Evolutionary conservation across 2,888 invertebrate genomes (phyloP).

Genomic region (Tupiocoris notatus): DNA sequence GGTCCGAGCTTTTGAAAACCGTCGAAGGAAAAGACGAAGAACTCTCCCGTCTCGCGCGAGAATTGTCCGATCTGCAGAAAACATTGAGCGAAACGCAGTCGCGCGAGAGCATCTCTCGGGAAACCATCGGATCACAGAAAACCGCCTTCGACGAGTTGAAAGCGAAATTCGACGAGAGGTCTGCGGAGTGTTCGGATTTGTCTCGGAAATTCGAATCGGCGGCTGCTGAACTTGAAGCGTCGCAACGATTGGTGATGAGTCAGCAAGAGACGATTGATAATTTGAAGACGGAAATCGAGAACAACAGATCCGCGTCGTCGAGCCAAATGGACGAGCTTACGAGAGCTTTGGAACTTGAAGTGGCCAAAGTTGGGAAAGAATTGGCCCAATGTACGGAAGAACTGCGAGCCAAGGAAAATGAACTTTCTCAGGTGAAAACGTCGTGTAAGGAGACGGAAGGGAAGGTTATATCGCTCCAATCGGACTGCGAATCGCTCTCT

Average conservation of each 20-base stretch:
- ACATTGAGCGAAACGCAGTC: background rate
- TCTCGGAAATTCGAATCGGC: conserved; percentile 52
- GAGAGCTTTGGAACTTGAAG: conserved; percentile 42
- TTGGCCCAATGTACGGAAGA: conserved; percentile 51
- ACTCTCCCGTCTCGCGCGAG: conserved; percentile 35
- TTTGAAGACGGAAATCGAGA: conserved; percentile 47
- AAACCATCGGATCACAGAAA: conserved; percentile 54
- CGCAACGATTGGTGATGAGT: background rate
- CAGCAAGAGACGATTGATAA: conserved; percentile 1
- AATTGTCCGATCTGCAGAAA: conserved; percentile 15
- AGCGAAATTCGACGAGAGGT: conserved; percentile 48
- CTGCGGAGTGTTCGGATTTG: conserved; percentile 48
- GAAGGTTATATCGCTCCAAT: background rate
- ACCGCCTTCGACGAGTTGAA: conserved; percentile 49
- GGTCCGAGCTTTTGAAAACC: conserved; percentile 45
- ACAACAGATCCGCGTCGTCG: conserved; percentile 40
- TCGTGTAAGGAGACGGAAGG: conserved; percentile 9
- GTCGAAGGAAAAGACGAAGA: conserved; percentile 53
- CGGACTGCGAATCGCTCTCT: background rate
- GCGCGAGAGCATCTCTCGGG: conserved; percentile 55
- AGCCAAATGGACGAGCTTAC: conserved; percentile 27
- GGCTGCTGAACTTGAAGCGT: conserved; percentile 22
- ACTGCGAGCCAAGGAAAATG: conserved; percentile 59
- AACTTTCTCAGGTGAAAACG: conserved; percentile 57
- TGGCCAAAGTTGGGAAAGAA: conserved; percentile 49